Percentiles rank a stretch among this genome's conserved stretches.
Evolutionary conservation across 1,140 invertebrate genomes (phyloP).

Genomic region (Stegodyphus dumicola): DNA sequence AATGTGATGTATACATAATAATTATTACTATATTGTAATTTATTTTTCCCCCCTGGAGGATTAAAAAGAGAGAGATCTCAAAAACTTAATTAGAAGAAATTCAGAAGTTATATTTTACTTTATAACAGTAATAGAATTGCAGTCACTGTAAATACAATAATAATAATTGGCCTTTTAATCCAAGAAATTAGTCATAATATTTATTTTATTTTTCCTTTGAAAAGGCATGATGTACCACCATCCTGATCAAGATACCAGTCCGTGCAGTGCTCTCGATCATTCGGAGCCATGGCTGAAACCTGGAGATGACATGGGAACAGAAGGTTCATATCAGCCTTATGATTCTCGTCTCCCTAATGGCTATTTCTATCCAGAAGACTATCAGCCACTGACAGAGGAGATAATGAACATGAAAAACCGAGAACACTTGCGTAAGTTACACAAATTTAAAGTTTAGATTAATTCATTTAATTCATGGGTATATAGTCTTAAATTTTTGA

Average conservation of each 20-base stretch:
- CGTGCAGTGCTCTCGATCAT: conserved; percentile 55
- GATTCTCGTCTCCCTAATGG: conserved; percentile 63
- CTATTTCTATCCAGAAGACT: conserved; percentile 65
- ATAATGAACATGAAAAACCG: conserved; percentile 64
- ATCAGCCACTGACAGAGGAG: conserved; percentile 65
- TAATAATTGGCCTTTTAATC: no score
- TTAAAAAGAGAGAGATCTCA: no score
- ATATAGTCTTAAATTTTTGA: no score
- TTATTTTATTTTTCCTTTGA: no score
- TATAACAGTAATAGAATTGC: no score
- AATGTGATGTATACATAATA: no score
- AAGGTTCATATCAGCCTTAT: conserved; percentile 59
- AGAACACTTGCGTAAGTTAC: conserved; percentile 64
- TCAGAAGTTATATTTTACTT: no score
- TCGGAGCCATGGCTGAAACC: conserved; percentile 52
- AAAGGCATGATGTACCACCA: conserved; percentile 60
- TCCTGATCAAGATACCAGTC: conserved; percentile 46
- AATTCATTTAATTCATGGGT: background rate
- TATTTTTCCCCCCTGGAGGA: no score
- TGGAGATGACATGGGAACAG: conserved; percentile 48
- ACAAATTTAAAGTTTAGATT: background rate
- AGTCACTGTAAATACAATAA: no score
- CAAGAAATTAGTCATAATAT: no score
- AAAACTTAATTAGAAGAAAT: no score
- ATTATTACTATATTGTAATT: no score